Evolutionary conservation across 2,888 invertebrate genomes (phyloP), one percentile per base, ranked within the genome.

Genomic region (Macroteleia sp.): DNA sequence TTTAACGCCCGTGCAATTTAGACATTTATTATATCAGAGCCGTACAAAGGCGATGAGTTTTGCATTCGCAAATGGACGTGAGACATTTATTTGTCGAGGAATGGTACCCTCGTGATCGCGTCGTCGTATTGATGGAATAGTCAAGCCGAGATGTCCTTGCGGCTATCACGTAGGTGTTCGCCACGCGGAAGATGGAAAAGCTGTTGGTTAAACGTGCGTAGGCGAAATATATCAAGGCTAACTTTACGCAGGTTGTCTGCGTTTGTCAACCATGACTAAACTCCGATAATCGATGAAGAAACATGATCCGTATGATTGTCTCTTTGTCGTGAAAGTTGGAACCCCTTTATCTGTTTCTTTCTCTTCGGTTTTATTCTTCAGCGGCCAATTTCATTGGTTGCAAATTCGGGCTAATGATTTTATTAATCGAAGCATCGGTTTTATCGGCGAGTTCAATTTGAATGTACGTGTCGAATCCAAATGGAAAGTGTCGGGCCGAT

Each of bases 141-240:
- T 44, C 42, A 59, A 64, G 67, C n/a, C 61, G 59, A 42, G 76
- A 67, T 87, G 89, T 85, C 89, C 89, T 89, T 88, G 88, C 79
- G 66, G 81, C 77, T 80, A 81, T 79, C 75, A 82, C 86, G 90
- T 90, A 86, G 90, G 90, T 87, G 89, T 86, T 83, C 80, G 84
- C 83, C 86, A 89, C 87, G 86, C 90, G 90, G 89, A 90, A 89
- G 90, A 89, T 89, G 87, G 87, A 88, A 89, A 88, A 88, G 88
- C 85, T 83, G 84, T 84, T 87, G 85, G 83, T 85, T 82, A 64
- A 77, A 75, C 54, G 71, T 36, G 79, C 64, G 81, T 73, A 46
- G 77, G 78, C 77, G 78, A 75, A 81, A 77, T 75, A 46, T 81
- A 79, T 81, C 79, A 77, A 81, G 79, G 79, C 64, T 75, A 59